Evolutionary conservation across 1,140 invertebrate genomes (phyloP), one percentile per base, ranked within the genome.

Genomic region (Drosophila athabasca): DNA sequence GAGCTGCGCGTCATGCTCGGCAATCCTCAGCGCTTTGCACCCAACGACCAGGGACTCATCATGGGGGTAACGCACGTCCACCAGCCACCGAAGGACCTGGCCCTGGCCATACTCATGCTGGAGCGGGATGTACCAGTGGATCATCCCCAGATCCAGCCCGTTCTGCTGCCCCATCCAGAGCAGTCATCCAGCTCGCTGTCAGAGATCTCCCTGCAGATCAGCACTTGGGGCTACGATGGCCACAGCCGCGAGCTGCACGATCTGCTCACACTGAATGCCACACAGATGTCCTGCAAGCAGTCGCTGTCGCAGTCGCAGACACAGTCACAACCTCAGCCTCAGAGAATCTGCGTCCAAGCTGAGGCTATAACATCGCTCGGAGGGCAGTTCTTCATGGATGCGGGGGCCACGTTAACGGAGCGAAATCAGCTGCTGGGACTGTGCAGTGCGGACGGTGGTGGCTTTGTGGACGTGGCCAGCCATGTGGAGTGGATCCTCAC

Each of bases 31-130:
- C 76, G 90, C 8, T 91, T 91, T 53, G 77, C 81, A 11, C 90
- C 73, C 1, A 66, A 49, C 2, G 61, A 62, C 0, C 48, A 75
- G 17, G 85, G 70, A 0, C 26, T 82, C 3, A 46, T 76, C 15
- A 71, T 57, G 2, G 83, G 90, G 0, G 76, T 91, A 0, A 91
- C 90, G 2, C 90, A 91, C 22, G 61, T 85, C 5, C 69, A 87
- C 17, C 50, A 62, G 48, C 72, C 80, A 6, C 87, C 79, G 13
- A 75, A 77, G 55, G 53, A 73, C 11, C 62, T 76, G n/a, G 69
- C 70, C 13, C 51, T 91, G 24, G 90, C 85, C 17, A 79, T 91
- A n/a, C 62, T 91, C 1, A 82, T 90, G 83, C 59, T 91, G 49
- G 83, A 89, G 1, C 70, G 73, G 52, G 87, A 91, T 54, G 66